Conservation (phyloP, 2,797 vertebrate species). For the Pipistrellus pygmaeus region DNA sequence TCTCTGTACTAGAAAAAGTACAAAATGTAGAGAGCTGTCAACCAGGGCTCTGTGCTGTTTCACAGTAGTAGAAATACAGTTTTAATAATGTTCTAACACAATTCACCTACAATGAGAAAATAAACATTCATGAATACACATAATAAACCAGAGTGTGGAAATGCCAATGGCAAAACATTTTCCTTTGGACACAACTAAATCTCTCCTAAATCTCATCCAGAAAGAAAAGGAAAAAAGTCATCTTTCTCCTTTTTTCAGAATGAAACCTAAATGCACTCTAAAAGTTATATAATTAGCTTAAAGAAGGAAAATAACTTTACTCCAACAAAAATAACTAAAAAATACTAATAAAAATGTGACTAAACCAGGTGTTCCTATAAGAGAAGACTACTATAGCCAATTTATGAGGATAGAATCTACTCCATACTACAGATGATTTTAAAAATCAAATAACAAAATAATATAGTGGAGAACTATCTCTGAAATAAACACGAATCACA, state of each 20-base stretch:
- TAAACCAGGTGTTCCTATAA: conserved; percentile 29
- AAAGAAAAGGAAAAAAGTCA: background rate
- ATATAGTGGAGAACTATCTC: background rate
- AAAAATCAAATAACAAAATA: conserved; percentile 35
- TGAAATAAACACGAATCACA: background rate
- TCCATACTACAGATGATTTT: conserved; percentile 14
- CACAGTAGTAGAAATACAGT: conserved; percentile 38
- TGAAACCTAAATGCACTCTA: conserved; percentile 54
- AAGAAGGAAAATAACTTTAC: conserved; percentile 50
- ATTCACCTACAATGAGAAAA: conserved; percentile 62
- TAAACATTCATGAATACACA: conserved; percentile 57
- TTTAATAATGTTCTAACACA: conserved; percentile 63
- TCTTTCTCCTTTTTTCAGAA: background rate
- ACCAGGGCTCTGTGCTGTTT: conserved; percentile 45
- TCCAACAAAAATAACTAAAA: background rate
- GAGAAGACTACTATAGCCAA: background rate
- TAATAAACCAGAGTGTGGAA: conserved; percentile 4
- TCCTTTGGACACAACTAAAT: background rate
- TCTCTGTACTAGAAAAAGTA: conserved; percentile 55
- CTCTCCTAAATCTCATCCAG: conserved; percentile 44
- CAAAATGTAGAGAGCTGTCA: conserved; percentile 62
- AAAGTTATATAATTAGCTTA: conserved; percentile 64
- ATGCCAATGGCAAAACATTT: conserved; percentile 54
- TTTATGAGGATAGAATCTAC: background rate
- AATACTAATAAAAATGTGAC: conserved; percentile 60